Percentiles rank a stretch among this genome's conserved stretches.
These are phyloP conservation scores for Apis laboriosa DNA, from an alignment of 1,140 invertebrate genomes.

Conservation along the genomic window DNA sequence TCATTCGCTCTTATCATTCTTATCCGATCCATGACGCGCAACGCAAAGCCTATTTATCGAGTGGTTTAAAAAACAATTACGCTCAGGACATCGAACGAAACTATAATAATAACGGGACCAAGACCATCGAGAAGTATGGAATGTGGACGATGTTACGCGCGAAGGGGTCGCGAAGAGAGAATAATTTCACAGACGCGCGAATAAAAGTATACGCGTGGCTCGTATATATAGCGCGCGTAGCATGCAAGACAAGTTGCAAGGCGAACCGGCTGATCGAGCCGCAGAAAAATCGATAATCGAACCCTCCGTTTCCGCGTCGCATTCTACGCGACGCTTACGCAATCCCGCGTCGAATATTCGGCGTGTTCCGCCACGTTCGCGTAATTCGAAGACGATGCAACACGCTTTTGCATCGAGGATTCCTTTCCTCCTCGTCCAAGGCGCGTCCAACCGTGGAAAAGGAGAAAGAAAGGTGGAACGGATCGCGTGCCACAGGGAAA, in stretches of 20 bases:
- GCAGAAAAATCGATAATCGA: constrained; percentile 39
- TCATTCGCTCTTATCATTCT: constrained; percentile 9
- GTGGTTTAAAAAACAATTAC: constrained; percentile 24
- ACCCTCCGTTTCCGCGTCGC: constrained; percentile 22
- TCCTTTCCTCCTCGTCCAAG: no score
- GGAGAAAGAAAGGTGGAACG: not conserved
- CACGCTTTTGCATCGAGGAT: not conserved
- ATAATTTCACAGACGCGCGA: not conserved
- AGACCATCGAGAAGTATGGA: not conserved
- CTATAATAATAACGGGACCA: not conserved
- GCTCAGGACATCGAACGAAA: not conserved
- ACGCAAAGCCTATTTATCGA: not conserved
- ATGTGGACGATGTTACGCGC: no score
- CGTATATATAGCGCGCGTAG: not conserved
- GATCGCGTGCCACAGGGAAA: constrained; percentile 3
- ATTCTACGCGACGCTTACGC: not conserved
- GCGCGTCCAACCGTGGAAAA: no score
- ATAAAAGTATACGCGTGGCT: constrained; percentile 1
- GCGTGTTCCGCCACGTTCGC: not conserved
- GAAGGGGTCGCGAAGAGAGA: not conserved
- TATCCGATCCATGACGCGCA: not conserved
- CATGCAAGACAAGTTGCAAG: constrained; percentile 9
- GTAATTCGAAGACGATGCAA: not conserved
- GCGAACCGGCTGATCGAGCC: constrained; percentile 38
- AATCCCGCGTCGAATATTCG: constrained; percentile 8